phyloP scores from a whole-genome alignment of 2,113 vertebrate species.

The Dryoscopus gambensis region DNA sequence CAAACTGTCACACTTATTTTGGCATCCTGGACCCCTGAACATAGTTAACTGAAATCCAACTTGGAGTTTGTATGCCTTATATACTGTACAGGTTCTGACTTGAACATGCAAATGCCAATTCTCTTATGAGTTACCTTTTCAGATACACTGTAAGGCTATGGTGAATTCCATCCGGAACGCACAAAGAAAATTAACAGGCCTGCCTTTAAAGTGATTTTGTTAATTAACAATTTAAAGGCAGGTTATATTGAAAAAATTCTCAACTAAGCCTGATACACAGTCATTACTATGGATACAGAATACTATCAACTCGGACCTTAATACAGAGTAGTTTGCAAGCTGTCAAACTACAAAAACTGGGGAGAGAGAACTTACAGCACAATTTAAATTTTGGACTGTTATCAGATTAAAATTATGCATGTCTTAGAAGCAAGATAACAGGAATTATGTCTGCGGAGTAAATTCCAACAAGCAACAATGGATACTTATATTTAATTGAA shows the following conservation, averaged over 20 bases:
- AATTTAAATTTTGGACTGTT: constrained; percentile 72
- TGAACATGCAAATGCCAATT: constrained; percentile 79
- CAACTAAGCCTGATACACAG: constrained; percentile 69
- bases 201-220: constrained; percentile 69
- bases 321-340: constrained; percentile 66
- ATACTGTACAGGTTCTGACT: constrained; percentile 78
- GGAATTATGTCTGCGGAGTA: constrained; percentile 63
- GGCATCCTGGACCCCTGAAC: constrained; percentile 88
- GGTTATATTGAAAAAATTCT: constrained; percentile 59
- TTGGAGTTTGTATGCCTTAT: constrained; percentile 78
- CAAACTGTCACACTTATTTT: constrained; percentile 79
- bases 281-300: constrained; percentile 75
- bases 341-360: constrained; percentile 67
- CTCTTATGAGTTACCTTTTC: constrained; percentile 72
- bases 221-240: constrained; percentile 72
- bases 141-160: constrained; percentile 84
- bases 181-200: constrained; percentile 73
- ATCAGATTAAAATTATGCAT: constrained; percentile 71
- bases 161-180: constrained; percentile 83
- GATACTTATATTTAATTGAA: constrained; percentile 75
- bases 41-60: constrained; percentile 75
- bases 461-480: constrained; percentile 67
- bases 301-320: constrained; percentile 70
- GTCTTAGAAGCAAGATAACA: constrained; percentile 68
- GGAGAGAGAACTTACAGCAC: constrained; percentile 69